Conservation (phyloP, 2,797 vertebrate genomes). For the Remorina albescens region DNA sequence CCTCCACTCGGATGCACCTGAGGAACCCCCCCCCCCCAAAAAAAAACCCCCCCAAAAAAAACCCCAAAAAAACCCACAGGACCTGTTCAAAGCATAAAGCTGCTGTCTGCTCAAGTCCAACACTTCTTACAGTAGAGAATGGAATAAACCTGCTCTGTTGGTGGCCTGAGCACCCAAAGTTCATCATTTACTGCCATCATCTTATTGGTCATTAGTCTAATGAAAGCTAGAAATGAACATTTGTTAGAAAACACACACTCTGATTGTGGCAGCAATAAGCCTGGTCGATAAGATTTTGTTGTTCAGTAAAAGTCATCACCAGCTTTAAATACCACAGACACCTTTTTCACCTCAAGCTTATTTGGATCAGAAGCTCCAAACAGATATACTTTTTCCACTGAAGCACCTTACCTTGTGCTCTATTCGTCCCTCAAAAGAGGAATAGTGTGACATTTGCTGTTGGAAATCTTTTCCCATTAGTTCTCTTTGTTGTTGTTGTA, state of each 20-base stretch:
- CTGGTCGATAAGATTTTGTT: background rate
- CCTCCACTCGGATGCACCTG: conserved; percentile 61
- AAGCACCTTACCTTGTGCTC: background rate
- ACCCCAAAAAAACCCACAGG: no score
- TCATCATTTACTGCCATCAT: no score
- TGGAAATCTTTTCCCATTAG: background rate
- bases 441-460: no score
- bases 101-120: background rate
- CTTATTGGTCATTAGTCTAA: conserved; percentile 50
- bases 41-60: no score
- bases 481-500: background rate
- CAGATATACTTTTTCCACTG: conserved; percentile 17
- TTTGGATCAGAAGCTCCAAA: conserved; percentile 41
- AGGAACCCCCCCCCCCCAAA: conserved; percentile 51
- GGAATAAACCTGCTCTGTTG: background rate
- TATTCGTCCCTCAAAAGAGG: background rate
- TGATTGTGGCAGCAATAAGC: conserved; percentile 17
- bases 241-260: conserved; percentile 33
- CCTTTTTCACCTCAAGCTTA: conserved; percentile 26
- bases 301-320: conserved; percentile 31
- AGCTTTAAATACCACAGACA: conserved; percentile 25
- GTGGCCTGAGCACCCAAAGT: background rate
- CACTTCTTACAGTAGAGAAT: background rate
- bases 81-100: conserved; percentile 3
- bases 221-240: conserved; percentile 48